Conservation (phyloP, 2,113 vertebrate genomes). For the Eulemur rufifrons region DNA sequence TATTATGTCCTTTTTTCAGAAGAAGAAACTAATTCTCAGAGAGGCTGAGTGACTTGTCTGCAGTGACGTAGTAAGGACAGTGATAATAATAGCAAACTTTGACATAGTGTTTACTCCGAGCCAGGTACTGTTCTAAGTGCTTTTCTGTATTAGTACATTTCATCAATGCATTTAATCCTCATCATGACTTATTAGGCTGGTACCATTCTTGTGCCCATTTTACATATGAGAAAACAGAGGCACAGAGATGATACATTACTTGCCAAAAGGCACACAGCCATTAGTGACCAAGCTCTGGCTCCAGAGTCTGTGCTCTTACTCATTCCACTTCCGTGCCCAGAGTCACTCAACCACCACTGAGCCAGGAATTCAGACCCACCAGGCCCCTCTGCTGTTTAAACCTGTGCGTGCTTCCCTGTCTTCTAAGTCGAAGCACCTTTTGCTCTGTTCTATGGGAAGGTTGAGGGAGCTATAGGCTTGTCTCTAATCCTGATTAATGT, state of each 20-base stretch:
- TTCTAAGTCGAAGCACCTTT: background rate
- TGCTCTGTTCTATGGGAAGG: background rate
- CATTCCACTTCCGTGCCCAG: background rate
- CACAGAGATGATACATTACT: background rate
- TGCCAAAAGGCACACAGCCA: background rate
- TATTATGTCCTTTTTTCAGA: background rate
- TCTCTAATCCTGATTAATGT: background rate
- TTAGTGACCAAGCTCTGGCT: background rate
- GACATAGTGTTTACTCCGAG: background rate
- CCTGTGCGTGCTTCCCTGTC: background rate
- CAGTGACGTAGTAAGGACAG: background rate
- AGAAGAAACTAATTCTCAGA: background rate
- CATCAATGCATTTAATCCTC: background rate
- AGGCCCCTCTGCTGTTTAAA: background rate
- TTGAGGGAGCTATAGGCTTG: background rate
- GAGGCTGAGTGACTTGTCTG: background rate
- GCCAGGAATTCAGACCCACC: background rate
- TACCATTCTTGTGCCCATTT: background rate
- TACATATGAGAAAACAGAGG: background rate
- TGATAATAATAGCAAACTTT: background rate
- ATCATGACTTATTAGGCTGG: background rate
- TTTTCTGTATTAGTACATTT: background rate
- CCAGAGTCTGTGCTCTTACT: background rate
- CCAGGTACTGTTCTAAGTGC: background rate
- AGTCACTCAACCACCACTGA: background rate